These are phyloP conservation scores for Orthosia gracilis DNA, from an alignment of 2,888 invertebrate genomes.

Conservation along the genomic window DNA sequence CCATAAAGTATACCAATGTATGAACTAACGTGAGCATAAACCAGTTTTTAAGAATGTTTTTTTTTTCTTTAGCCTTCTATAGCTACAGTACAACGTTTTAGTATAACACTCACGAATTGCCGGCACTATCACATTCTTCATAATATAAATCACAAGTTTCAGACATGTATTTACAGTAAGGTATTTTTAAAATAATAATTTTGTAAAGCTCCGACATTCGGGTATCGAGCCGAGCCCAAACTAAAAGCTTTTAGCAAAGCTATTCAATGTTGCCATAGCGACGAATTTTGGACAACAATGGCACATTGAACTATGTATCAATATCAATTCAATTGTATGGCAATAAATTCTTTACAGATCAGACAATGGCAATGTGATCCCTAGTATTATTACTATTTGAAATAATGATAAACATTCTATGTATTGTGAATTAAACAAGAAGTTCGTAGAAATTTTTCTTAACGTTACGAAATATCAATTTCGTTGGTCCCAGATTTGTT, in stretches of 20 bases:
- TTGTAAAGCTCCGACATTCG: constrained; percentile 42
- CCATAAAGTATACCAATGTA: constrained; percentile 59
- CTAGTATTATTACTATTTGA: constrained; percentile 27
- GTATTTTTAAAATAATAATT: constrained; percentile 19
- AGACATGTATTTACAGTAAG: constrained; percentile 50
- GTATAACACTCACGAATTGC: constrained; percentile 66
- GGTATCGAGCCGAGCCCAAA: constrained; percentile 54
- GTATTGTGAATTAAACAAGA: not conserved
- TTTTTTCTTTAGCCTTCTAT: constrained; percentile 25
- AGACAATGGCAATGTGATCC: constrained; percentile 51
- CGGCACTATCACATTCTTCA: constrained; percentile 65
- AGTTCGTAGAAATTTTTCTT: not conserved
- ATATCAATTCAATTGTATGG: constrained; percentile 49
- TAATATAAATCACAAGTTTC: constrained; percentile 43
- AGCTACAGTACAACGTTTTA: constrained; percentile 44
- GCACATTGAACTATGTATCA: constrained; percentile 53
- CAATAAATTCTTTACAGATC: constrained; percentile 49
- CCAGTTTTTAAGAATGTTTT: constrained; percentile 34
- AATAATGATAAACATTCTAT: constrained; percentile 13
- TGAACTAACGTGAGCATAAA: constrained; percentile 52
- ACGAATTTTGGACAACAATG: constrained; percentile 83
- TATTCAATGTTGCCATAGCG: constrained; percentile 88
- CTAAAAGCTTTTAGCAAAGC: constrained; percentile 71
- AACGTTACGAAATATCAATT: constrained; percentile 6
- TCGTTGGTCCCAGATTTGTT: not conserved